A percentile compares a stretch with the other conserved stretches of the same genome.
These are phyloP conservation scores for Aselliscus stoliczkanus DNA, from an alignment of 2,797 vertebrate genomes.

Conservation along the genomic window DNA sequence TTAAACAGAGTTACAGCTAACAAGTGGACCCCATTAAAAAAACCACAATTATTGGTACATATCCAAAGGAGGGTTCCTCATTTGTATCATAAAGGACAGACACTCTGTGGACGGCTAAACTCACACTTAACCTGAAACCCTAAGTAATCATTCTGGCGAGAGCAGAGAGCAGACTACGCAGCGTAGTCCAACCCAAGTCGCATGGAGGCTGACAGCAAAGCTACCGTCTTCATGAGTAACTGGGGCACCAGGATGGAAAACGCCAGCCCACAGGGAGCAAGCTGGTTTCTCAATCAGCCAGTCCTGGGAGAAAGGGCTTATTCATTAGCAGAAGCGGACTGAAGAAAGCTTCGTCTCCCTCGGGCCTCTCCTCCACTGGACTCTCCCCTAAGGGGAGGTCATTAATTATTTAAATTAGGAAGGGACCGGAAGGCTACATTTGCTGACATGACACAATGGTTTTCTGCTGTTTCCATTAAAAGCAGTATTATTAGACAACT, in stretches of 20 bases:
- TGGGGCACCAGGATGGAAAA: not conserved
- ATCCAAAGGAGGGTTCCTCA: not conserved
- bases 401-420: conserved; percentile 16
- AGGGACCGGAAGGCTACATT: not conserved
- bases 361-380: not conserved
- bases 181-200: not conserved
- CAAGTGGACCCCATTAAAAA: not conserved
- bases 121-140: not conserved
- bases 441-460: not conserved
- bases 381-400: not conserved
- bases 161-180: no score
- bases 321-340: not conserved
- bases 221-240: fast-evolving
- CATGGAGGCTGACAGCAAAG: not conserved
- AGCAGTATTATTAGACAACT: not conserved
- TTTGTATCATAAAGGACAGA: not conserved
- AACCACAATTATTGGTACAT: not conserved
- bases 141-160: not conserved
- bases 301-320: not conserved
- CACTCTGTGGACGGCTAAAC: not conserved
- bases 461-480: not conserved
- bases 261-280: not conserved
- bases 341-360: not conserved
- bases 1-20: not conserved
- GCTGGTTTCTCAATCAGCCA: not conserved